Conservation (phyloP, 1,140 invertebrate genomes). For the Hylaeus anthracinus region DNA sequence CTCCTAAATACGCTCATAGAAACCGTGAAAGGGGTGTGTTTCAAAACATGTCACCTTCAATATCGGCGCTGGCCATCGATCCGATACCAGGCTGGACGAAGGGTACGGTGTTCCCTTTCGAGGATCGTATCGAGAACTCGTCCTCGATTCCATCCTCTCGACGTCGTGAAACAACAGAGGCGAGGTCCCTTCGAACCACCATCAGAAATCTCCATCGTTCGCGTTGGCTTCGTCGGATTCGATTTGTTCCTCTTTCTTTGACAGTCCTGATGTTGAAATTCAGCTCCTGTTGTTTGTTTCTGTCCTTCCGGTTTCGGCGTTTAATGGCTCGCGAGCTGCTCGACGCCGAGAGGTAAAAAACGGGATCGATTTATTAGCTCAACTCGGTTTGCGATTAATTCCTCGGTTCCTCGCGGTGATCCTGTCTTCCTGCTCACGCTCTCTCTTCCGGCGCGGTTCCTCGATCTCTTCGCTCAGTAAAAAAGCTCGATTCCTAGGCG, state of each 20-base stretch:
- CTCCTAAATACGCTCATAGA: conserved; percentile 76
- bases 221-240: neutral
- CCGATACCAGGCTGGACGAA: conserved; percentile 43
- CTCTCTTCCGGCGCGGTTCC: neutral
- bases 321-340: neutral
- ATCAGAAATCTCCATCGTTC: conserved; percentile 7
- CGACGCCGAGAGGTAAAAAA: neutral
- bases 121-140: neutral
- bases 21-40: conserved; percentile 79
- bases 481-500: neutral
- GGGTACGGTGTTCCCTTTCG: conserved; percentile 41
- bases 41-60: conserved; percentile 81
- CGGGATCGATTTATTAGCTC: conserved; percentile 18
- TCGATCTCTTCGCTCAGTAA: neutral
- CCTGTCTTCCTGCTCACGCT: neutral
- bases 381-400: neutral
- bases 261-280: neutral
- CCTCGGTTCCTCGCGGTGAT: neutral
- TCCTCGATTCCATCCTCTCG: neutral
- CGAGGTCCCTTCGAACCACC: neutral
- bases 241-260: neutral
- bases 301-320: conserved; percentile 21
- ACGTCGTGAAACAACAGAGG: neutral
- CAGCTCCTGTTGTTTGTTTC: neutral
- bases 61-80: conserved; percentile 78